These are phyloP conservation scores for Danio tinwini DNA, from an alignment of 2,797 vertebrate genomes.

Conservation along the genomic window DNA sequence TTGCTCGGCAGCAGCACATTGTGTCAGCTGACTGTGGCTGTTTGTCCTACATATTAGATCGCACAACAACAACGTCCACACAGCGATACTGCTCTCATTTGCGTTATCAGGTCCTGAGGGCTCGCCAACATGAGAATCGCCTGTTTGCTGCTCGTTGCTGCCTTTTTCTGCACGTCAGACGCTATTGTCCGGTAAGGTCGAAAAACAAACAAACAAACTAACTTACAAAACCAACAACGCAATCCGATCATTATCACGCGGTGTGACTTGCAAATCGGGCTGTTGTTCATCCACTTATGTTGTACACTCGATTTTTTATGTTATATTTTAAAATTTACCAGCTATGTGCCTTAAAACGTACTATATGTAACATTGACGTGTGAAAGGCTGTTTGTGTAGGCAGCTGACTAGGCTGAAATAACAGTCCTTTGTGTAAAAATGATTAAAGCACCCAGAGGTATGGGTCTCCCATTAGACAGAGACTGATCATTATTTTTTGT, in stretches of 20 bases:
- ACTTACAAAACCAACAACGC: background rate
- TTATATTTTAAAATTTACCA: background rate
- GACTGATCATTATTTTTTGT: background rate
- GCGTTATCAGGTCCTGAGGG: background rate
- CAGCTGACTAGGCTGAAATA: no score
- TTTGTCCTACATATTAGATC: constrained; percentile 7
- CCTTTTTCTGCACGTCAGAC: constrained; percentile 64
- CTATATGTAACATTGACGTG: background rate
- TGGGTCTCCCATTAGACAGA: background rate
- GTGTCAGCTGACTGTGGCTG: constrained; percentile 49
- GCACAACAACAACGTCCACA: background rate
- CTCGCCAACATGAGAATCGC: constrained; percentile 54
- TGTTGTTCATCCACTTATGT: background rate
- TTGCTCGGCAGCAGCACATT: background rate
- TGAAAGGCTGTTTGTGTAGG: background rate
- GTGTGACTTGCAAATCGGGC: background rate
- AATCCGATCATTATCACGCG: background rate
- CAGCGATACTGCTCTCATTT: background rate
- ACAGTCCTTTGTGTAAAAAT: background rate
- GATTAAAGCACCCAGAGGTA: background rate
- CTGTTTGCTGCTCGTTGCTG: constrained; percentile 65
- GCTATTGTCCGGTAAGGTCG: constrained; percentile 75
- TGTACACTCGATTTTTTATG: background rate
- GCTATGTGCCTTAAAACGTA: background rate
- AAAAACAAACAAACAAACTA: background rate